These are phyloP conservation scores for Habroteleia sp. DNA, from an alignment of 2,888 invertebrate genomes.

Conservation along the genomic window DNA sequence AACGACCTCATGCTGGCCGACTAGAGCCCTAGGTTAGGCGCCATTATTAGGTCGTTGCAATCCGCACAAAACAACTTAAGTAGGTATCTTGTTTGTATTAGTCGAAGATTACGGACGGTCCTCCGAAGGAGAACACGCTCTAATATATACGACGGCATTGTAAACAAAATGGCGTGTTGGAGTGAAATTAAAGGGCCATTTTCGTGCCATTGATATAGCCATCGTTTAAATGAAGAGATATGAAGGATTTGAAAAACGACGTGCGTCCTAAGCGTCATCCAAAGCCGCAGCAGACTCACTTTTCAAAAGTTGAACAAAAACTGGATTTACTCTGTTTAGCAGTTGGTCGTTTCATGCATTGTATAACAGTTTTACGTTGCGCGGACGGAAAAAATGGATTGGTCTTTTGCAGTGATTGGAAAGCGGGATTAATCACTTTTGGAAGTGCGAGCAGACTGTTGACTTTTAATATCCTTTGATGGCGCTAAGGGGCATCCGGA, in stretches of 20 bases:
- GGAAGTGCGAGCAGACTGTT: not conserved
- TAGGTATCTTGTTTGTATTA: constrained; percentile 19
- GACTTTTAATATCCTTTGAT: constrained; percentile 14
- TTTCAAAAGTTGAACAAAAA: too few species aligned
- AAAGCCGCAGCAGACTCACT: too few species aligned
- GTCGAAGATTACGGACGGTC: constrained; percentile 7
- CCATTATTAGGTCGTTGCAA: constrained; percentile 46
- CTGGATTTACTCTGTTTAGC: too few species aligned
- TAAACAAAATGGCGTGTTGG: too few species aligned
- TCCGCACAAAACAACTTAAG: constrained; percentile 9
- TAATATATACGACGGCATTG: too few species aligned
- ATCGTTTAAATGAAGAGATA: too few species aligned
- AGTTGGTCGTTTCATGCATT: too few species aligned
- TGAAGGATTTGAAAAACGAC: too few species aligned
- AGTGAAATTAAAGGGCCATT: too few species aligned
- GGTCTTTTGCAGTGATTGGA: not conserved
- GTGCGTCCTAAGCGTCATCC: too few species aligned
- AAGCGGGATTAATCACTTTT: not conserved
- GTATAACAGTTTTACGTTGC: too few species aligned
- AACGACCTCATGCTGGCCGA: constrained; percentile 38
- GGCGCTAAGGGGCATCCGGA: constrained; percentile 11
- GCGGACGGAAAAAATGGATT: not conserved
- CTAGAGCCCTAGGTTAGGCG: constrained; percentile 29
- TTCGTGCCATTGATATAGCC: too few species aligned
- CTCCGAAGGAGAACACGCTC: constrained; percentile 3